Conservation (phyloP, 2,113 vertebrate genomes). For the Gopherus evgoodei region DNA sequence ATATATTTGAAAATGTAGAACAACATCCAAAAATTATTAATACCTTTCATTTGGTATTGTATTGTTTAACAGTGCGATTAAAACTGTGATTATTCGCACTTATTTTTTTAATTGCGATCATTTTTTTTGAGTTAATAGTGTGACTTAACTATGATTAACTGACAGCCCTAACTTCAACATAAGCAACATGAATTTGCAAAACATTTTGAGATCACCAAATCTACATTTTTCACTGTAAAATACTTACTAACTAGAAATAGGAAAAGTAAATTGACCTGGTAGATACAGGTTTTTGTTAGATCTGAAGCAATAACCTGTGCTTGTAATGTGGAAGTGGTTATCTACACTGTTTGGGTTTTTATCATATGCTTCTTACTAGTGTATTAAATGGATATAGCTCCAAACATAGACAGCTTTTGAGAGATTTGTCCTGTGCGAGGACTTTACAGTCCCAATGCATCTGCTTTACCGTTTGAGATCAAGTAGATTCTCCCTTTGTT, state of each 20-base stretch:
- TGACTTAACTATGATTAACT: no score
- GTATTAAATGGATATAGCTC: neutral
- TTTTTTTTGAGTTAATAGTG: no score
- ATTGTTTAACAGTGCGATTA: no score
- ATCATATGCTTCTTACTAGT: conserved; percentile 8
- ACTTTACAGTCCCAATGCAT: neutral
- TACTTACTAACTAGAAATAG: neutral
- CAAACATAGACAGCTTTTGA: conserved; percentile 41
- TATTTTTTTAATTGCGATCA: no score
- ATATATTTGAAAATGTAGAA: no score
- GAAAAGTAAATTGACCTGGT: neutral
- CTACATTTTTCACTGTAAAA: neutral
- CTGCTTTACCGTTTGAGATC: conserved; percentile 24
- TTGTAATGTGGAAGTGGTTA: conserved; percentile 38
- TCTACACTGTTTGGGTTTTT: neutral
- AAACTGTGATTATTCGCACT: no score
- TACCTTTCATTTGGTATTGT: no score
- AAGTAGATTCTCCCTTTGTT: conserved; percentile 17
- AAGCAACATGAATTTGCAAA: neutral
- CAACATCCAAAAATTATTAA: no score
- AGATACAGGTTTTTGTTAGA: neutral
- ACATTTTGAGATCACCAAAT: neutral
- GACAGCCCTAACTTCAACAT: no score
- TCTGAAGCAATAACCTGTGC: neutral
- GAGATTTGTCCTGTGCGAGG: neutral